These are phyloP conservation scores for Cerastis leucographa DNA, from an alignment of 2,888 invertebrate species.

Conservation along the genomic window DNA sequence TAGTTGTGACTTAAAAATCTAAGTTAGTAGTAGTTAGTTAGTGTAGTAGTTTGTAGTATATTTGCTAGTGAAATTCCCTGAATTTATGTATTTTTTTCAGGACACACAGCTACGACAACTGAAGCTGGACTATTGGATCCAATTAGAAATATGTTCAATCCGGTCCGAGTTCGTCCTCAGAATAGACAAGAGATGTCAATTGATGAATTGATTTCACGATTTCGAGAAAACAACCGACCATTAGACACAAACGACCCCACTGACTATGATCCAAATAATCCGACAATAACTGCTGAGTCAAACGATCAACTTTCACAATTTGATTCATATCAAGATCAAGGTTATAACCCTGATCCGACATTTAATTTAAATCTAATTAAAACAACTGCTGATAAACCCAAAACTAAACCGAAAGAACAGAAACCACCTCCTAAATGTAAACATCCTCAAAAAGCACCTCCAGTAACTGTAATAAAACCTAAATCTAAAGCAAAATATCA, in stretches of 20 bases:
- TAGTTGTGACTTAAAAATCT: not conserved
- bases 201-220: constrained; percentile 19
- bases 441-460: not conserved
- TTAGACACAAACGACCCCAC: not conserved
- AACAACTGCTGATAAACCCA: constrained; percentile 10
- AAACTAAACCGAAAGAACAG: not conserved
- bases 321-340: constrained; percentile 12
- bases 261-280: constrained; percentile 9
- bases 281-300: not conserved
- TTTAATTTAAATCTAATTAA: constrained; percentile 8
- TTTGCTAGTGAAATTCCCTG: not conserved
- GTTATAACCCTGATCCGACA: not conserved
- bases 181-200: not conserved
- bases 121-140: constrained; percentile 44
- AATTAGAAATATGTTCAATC: constrained; percentile 35
- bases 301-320: not conserved
- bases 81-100: constrained; percentile 45
- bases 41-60: not conserved
- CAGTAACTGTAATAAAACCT: not conserved
- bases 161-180: not conserved
- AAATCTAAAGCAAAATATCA: constrained; percentile 5
- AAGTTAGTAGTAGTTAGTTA: no score
- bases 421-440: not conserved
- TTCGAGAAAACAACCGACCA: not conserved
- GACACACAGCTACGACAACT: not conserved